These are phyloP conservation scores for Aromia moschata DNA, from an alignment of 2,888 invertebrate genomes.

Conservation along the genomic window DNA sequence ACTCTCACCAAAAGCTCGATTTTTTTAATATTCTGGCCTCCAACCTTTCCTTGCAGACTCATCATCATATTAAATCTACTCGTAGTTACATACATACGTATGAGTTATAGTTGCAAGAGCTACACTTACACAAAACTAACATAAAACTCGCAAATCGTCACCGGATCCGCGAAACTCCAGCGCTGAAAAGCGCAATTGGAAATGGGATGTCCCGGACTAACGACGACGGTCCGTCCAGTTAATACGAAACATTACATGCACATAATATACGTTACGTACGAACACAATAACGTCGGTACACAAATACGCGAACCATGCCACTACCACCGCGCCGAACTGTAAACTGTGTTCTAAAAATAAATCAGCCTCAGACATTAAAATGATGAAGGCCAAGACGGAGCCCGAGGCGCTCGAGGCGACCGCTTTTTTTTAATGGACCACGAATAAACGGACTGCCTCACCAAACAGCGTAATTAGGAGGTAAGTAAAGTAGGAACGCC, in stretches of 20 bases:
- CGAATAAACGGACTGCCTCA: constrained; percentile 16
- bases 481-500: too few relatives aligned
- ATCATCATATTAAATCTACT: too few relatives aligned
- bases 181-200: constrained; percentile 6
- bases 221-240: neutral
- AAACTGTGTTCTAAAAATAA: constrained; percentile 58
- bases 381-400: constrained; percentile 55
- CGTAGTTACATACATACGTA: too few relatives aligned
- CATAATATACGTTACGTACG: too few relatives aligned
- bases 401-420: constrained; percentile 42
- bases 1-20: too few relatives aligned
- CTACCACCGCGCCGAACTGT: constrained; percentile 53
- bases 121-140: neutral
- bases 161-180: neutral
- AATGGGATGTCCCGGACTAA: too few relatives aligned
- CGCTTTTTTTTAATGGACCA: constrained; percentile 23
- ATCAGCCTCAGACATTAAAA: constrained; percentile 55
- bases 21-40: too few relatives aligned
- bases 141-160: neutral
- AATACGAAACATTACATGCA: constrained; percentile 16
- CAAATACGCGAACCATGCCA: constrained; percentile 34
- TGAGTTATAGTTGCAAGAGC: too few relatives aligned
- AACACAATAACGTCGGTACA: constrained; percentile 11
- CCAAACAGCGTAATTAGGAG: neutral
- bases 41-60: too few relatives aligned